A percentile compares a stretch with the other conserved stretches of the same genome.
Evolutionary conservation across 2,113 vertebrate species (phyloP).

Genomic region (Talpa occidentalis): DNA sequence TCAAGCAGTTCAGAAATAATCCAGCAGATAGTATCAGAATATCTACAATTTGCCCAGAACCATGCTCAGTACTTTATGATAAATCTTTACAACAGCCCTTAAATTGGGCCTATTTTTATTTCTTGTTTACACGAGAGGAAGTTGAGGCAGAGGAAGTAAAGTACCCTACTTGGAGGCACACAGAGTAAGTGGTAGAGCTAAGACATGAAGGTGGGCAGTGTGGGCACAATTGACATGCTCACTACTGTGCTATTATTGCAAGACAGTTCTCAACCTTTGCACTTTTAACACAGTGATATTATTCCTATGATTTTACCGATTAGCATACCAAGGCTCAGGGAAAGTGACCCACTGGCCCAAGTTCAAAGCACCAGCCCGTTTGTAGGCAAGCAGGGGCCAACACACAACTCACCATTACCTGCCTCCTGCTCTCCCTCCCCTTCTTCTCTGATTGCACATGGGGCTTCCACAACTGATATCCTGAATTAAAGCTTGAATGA

Average conservation of each 20-base stretch:
- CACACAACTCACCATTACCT: background rate
- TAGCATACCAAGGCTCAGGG: background rate
- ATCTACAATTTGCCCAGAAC: background rate
- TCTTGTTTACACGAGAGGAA: background rate
- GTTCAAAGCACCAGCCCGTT: background rate
- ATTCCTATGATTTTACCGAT: background rate
- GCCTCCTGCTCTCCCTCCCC: background rate
- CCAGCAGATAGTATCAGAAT: background rate
- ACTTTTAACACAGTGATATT: background rate
- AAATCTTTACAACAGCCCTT: background rate
- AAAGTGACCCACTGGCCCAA: accelerated
- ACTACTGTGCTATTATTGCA: accelerated
- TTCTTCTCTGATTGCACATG: background rate
- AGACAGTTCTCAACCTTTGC: background rate
- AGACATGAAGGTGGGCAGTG: background rate
- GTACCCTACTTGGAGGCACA: background rate
- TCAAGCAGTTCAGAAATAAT: background rate
- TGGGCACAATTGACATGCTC: background rate
- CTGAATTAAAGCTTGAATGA: background rate
- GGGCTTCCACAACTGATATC: background rate
- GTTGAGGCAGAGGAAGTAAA: background rate
- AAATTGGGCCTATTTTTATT: background rate
- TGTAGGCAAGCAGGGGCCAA: no score
- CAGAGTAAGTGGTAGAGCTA: background rate
- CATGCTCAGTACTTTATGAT: background rate